Conservation (phyloP, 64 coral and sea anemone species). For the Pachyseris speciosa region DNA sequence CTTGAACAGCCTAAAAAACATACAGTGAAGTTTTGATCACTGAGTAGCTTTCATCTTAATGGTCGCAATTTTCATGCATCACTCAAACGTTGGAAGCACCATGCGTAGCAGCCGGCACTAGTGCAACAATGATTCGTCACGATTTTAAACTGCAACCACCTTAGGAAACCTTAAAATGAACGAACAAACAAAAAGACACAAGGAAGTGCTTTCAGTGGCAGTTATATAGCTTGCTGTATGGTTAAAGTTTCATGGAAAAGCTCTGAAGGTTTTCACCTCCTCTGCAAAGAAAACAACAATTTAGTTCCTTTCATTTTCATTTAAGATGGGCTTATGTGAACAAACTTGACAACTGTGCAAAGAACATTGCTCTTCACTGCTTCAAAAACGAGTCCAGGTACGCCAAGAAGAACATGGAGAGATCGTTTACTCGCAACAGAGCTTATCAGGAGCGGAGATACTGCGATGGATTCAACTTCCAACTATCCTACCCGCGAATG, state of each 20-base stretch:
- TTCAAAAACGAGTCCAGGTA: neutral
- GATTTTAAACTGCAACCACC: no score
- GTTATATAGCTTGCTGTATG: no score
- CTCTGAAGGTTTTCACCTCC: neutral
- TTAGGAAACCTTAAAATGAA: no score
- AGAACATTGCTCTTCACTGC: neutral
- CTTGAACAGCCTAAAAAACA: no score
- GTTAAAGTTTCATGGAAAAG: neutral
- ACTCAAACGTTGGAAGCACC: no score
- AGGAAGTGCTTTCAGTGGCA: no score
- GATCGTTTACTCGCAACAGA: neutral
- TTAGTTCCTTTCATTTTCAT: neutral
- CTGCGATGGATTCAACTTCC: neutral
- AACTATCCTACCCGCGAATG: neutral
- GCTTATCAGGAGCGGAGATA: neutral
- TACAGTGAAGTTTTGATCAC: no score
- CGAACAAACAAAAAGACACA: no score
- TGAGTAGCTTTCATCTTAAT: no score
- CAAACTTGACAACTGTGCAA: neutral
- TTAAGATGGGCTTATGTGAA: neutral
- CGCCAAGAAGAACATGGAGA: neutral
- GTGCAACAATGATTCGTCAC: no score
- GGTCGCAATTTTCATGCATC: no score
- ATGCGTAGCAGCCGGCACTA: no score
- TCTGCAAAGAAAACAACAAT: neutral